phyloP scores from a whole-genome alignment of 2,888 invertebrate genomes.

The Drosophila pegasa region DNA sequence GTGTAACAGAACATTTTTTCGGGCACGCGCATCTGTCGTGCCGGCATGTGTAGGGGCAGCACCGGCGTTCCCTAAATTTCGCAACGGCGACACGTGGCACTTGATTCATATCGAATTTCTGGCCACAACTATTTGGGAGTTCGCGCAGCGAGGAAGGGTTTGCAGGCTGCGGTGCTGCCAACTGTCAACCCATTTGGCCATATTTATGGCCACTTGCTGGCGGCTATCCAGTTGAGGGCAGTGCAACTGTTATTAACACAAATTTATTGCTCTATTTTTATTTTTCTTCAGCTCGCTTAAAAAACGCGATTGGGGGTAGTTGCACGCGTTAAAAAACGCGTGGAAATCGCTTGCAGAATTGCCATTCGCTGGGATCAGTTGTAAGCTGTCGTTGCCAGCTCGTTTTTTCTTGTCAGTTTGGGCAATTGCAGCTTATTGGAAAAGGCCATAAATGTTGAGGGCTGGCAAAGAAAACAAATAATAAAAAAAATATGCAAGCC shows the following conservation, averaged over 20 bases:
- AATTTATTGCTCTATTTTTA: conserved; percentile 60
- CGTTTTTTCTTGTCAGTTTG: neutral
- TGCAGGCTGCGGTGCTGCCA: conserved; percentile 40
- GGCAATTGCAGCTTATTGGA: neutral
- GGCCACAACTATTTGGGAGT: conserved; percentile 73
- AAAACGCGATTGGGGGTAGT: conserved; percentile 27
- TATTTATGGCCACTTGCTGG: conserved; percentile 70
- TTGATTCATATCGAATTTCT: conserved; percentile 82
- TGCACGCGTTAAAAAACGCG: conserved; percentile 37
- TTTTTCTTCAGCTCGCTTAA: conserved; percentile 20
- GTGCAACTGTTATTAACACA: conserved; percentile 73
- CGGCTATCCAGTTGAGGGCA: conserved; percentile 40
- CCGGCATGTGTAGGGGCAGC: conserved; percentile 19
- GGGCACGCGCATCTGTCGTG: conserved; percentile 75
- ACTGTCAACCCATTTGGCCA: conserved; percentile 74
- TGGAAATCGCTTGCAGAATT: conserved; percentile 26
- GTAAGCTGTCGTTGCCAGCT: conserved; percentile 13
- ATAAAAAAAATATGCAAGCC: neutral
- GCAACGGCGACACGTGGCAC: conserved; percentile 80
- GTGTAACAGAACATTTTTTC: conserved; percentile 65
- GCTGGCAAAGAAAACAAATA: neutral
- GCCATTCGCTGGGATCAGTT: conserved; percentile 6
- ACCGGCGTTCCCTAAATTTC: conserved; percentile 33
- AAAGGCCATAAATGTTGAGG: neutral
- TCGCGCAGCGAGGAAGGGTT: conserved; percentile 66